These are phyloP conservation scores for Drosophila quadrilineata DNA, from an alignment of 1,140 invertebrate genomes.

Conservation along the genomic window DNA sequence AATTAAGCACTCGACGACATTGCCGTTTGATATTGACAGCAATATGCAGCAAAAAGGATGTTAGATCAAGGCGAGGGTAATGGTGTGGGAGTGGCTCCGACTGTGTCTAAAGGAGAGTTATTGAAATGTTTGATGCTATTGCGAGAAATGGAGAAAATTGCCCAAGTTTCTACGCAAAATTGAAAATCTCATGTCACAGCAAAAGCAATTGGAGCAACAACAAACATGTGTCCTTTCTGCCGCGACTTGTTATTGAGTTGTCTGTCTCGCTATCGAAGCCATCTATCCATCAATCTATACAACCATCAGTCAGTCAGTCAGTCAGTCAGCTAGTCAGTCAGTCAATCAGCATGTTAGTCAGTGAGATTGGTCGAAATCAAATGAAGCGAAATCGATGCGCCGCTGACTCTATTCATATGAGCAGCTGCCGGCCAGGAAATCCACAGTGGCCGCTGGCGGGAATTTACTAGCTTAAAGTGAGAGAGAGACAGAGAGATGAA, in stretches of 20 bases:
- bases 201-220: slow-evolving; percentile 15
- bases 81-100: not conserved
- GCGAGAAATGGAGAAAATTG: slow-evolving; percentile 12
- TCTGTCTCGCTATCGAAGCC: no score
- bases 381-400: slow-evolving; percentile 79
- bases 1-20: slow-evolving; percentile 72
- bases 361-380: slow-evolving; percentile 60
- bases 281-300: no score
- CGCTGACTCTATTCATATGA: slow-evolving; percentile 75
- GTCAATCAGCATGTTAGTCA: slow-evolving; percentile 15
- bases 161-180: slow-evolving; percentile 55
- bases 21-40: slow-evolving; percentile 67
- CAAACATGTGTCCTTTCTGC: slow-evolving; percentile 22
- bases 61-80: not conserved
- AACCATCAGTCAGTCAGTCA: slow-evolving; percentile 44
- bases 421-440: slow-evolving; percentile 27
- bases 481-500: no score
- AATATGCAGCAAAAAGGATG: slow-evolving; percentile 19
- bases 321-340: slow-evolving; percentile 43
- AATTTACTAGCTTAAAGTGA: no score
- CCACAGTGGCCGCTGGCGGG: slow-evolving; percentile 19
- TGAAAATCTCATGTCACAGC: slow-evolving; percentile 50
- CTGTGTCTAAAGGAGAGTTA: slow-evolving; percentile 25
- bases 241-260: slow-evolving; percentile 68
- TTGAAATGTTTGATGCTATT: slow-evolving; percentile 64